Conservation (phyloP, 53 echinoderm and acorn worm species). For the Hippasteria phrygiana region DNA sequence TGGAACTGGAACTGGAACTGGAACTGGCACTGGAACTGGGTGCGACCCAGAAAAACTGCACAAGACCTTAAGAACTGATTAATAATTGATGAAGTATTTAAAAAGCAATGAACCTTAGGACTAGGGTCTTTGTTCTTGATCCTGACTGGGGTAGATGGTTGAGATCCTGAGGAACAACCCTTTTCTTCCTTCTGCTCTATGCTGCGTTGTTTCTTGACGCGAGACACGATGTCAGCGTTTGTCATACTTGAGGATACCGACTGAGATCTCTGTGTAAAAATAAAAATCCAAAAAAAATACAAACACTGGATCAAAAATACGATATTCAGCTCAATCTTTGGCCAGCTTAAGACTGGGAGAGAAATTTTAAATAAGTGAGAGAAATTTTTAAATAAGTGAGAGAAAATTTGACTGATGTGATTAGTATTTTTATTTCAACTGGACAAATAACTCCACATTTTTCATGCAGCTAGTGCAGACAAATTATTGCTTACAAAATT, state of each 20-base stretch:
- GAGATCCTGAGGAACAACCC: constrained; percentile 50
- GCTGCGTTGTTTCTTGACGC: constrained; percentile 46
- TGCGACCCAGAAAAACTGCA: background rate
- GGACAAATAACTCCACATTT: too few species aligned
- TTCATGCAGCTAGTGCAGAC: too few species aligned
- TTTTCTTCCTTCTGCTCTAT: constrained; percentile 58
- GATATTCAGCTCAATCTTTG: too few species aligned
- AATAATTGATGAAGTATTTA: background rate
- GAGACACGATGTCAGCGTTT: constrained; percentile 5
- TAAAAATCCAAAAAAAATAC: background rate
- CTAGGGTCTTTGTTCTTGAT: constrained; percentile 57
- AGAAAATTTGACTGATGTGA: too few species aligned
- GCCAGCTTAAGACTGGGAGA: too few species aligned
- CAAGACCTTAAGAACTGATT: background rate
- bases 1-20: too few species aligned
- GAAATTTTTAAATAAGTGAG: too few species aligned
- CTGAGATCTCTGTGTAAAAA: constrained; percentile 70
- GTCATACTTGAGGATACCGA: constrained; percentile 63
- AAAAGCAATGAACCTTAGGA: constrained; percentile 44
- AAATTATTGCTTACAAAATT: too few species aligned
- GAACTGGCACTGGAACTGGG: background rate
- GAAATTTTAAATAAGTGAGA: too few species aligned
- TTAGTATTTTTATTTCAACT: too few species aligned
- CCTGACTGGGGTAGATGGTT: constrained; percentile 68
- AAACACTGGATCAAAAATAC: too few species aligned